Base-by-base conservation (phyloP, 2,888 invertebrate genomes). In the Acleris laterana region DNA sequence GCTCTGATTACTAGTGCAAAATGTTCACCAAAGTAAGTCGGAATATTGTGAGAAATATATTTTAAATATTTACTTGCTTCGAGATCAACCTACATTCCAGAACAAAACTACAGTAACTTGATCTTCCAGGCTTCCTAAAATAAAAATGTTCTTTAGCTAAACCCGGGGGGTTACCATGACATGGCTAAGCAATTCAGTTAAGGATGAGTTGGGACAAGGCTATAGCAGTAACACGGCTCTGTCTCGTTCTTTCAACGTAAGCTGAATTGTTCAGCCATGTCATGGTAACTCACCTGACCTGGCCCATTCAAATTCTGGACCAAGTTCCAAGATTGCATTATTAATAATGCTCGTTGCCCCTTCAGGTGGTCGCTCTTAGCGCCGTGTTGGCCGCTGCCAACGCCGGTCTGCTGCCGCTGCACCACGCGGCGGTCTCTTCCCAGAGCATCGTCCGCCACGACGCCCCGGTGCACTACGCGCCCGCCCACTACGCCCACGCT, bases 21-120 rank as follows among this genome's bases (percentile, higher is more conserved):
- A 93, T 93, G 93, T 92, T 93, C 86, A 85, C 89, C 79, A 93
- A 93, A 92, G 93, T 93, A 90, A 92, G 92, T 84, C 60, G 52
- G 62, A 53, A 53, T 51, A 53, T 63, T 51, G 46, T 48, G 25
- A 46, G 20, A 62, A n/a, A 46, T n/a, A 11, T 58, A 63, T 52
- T 68, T 60, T 57, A 42, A 55, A 60, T 50, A 28, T 46, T 60
- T 56, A 59, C 11, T 25, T 17, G 11, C 7, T 46, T 17, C 17
- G 46, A 13, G 13, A 38, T 38, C 13, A 4, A 38, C 1, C 11
- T 13, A 13, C 38, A 13, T 38, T 38, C 13, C 13, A 4, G 13
- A 38, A 13, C 38, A 38, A 38, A 38, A 11, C 38, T 38, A 4
- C 38, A 11, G 13, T 3, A 0, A 2, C 38, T 38, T 3, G 38